phyloP scores from a whole-genome alignment of 2,797 vertebrate genomes.

The Rhodeus uyekii region DNA sequence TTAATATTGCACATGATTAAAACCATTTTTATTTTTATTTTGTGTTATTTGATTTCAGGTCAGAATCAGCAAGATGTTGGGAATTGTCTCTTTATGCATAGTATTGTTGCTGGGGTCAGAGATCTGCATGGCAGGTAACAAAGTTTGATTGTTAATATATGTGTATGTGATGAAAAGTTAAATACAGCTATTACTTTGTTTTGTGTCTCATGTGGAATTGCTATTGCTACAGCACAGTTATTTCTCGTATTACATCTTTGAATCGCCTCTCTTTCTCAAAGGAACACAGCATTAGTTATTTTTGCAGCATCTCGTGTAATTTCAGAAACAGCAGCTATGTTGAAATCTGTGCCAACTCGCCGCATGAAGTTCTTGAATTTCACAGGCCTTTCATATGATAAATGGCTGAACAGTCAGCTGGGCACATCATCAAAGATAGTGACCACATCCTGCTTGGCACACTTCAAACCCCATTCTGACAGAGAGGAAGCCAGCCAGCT shows the following conservation, averaged over 20 bases:
- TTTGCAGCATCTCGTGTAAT: not conserved
- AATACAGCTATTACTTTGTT: not conserved
- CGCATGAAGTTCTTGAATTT: constrained; percentile 61
- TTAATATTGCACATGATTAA: not conserved
- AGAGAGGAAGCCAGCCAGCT: constrained; percentile 65
- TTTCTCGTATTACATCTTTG: not conserved
- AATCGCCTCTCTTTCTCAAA: not conserved
- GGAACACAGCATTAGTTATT: not conserved
- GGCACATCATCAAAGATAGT: constrained; percentile 68
- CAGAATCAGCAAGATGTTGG: constrained; percentile 52
- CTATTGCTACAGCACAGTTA: not conserved
- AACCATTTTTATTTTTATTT: not conserved
- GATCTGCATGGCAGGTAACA: constrained; percentile 70
- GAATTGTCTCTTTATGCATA: constrained; percentile 59
- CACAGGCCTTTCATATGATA: constrained; percentile 63
- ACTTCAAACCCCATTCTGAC: constrained; percentile 54
- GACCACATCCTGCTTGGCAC: constrained; percentile 73
- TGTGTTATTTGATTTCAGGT: constrained; percentile 53
- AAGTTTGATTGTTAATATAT: not conserved
- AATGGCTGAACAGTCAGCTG: constrained; percentile 67
- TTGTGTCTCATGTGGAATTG: constrained; percentile 1
- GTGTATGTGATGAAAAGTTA: not conserved
- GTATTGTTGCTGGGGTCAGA: constrained; percentile 60
- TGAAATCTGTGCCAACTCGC: constrained; percentile 62
- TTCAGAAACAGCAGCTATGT: constrained; percentile 39